Evolutionary conservation across 2,113 vertebrate genomes (phyloP), one percentile per base, ranked within the genome.

Genomic region (Podilymbus podiceps): DNA sequence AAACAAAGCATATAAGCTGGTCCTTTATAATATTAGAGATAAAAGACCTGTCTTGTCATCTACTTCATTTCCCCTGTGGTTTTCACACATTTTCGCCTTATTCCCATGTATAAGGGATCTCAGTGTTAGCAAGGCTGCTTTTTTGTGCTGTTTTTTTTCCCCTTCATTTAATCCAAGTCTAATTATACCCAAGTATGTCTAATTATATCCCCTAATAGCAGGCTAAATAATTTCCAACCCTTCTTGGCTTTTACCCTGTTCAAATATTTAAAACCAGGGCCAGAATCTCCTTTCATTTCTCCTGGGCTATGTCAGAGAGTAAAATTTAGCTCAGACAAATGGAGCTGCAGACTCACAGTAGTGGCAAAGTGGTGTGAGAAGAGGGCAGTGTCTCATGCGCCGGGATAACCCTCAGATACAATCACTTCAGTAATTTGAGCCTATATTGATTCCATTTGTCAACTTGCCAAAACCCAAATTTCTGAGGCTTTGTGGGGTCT

Each of bases 191-290:
- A 96, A 92, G 87, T 82, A 95, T 89, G 89, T 92, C 94, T 97
- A 97, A 97, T 95, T 97, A 97, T 97, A 97, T 60, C 92, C 62
- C 38, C 92, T 90, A 97, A 94, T 96, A 96, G 90, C 89, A 96
- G 74, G 89, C 89, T 96, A 95, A 97, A 96, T 97, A 94, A 97
- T 96, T 96, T 95, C 95, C 84, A 97, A 67, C 50, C 74, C n/a
- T 95, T 89, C 87, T 97, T 97, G 97, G 97, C 95, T 93, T 97
- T 97, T 95, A 91, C 92, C 87, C 94, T 91, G 81, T 89, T 95
- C 89, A 97, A 97, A 97, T 94, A 97, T 97, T 96, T 96, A 93
- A 96, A 95, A 85, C 53, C 66, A 71, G 66, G 46, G 86, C 92
- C 89, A 93, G 84, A 90, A 87, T 95, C 83, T 94, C 64, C 31